Conservation (phyloP, 2,888 invertebrate species). For the Neoascia interrupta region DNA sequence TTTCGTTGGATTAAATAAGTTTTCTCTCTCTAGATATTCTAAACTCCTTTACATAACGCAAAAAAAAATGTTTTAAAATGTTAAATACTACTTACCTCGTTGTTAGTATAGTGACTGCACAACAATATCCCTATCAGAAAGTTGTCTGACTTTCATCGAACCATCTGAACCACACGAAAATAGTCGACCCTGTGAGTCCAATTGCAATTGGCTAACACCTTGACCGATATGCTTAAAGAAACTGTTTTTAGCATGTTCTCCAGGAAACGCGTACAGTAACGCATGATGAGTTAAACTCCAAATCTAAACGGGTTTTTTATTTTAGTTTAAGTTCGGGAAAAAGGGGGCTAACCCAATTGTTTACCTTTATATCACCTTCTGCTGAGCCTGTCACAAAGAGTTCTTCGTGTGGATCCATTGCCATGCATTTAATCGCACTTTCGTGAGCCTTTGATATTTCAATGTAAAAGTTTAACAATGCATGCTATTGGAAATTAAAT, state of each 20-base stretch:
- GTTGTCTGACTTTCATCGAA: conserved; percentile 97
- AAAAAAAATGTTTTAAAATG: too few relatives aligned
- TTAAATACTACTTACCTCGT: conserved; percentile 39
- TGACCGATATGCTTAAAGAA: conserved; percentile 99
- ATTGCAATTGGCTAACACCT: conserved; percentile 96
- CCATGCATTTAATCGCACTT: conserved; percentile 95
- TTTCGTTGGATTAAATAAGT: too few relatives aligned
- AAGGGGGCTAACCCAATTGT: neutral
- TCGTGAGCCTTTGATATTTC: conserved; percentile 87
- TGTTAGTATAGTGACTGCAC: conserved; percentile 82
- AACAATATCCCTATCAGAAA: conserved; percentile 89
- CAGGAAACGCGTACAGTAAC: conserved; percentile 91
- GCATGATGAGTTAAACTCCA: conserved; percentile 95
- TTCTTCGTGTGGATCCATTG: conserved; percentile 96
- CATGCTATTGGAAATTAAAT: neutral
- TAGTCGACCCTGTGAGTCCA: conserved; percentile 92
- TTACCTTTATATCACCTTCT: conserved; percentile 94
- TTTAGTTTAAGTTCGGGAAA: too few relatives aligned
- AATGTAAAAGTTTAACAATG: neutral
- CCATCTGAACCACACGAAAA: conserved; percentile 99
- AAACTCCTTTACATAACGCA: too few relatives aligned
- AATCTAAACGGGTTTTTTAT: conserved; percentile 84
- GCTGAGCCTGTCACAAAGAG: conserved; percentile 97
- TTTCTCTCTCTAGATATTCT: too few relatives aligned
- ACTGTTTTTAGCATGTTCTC: conserved; percentile 96